A percentile compares a stretch with the other conserved stretches of the same genome.
Conservation (phyloP, 2,797 vertebrate species). For the Sciurus vulgaris region DNA sequence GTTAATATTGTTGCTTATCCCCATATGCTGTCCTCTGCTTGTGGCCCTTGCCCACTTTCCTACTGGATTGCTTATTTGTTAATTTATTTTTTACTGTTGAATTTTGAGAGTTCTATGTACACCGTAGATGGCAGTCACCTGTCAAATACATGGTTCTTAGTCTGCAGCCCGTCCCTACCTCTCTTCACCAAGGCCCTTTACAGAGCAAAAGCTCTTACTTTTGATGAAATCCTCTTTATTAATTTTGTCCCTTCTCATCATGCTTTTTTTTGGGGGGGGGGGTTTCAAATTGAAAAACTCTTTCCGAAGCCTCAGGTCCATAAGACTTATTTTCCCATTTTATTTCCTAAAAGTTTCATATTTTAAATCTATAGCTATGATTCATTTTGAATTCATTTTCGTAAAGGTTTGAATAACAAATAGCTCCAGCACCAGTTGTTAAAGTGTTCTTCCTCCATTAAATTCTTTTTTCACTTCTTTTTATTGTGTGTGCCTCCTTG, state of each 20-base stretch:
- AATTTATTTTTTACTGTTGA: background rate
- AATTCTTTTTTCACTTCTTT: background rate
- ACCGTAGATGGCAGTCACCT: background rate
- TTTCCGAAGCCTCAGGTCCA: background rate
- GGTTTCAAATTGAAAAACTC: background rate
- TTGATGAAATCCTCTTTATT: background rate
- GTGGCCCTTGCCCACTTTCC: background rate
- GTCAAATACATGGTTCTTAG: background rate
- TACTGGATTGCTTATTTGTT: background rate
- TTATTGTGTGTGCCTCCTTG: background rate
- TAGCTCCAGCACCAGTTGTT: background rate
- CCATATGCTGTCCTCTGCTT: background rate
- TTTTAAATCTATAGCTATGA: background rate
- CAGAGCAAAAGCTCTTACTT: background rate
- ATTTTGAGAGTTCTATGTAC: background rate
- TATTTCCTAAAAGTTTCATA: background rate
- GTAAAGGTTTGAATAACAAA: background rate
- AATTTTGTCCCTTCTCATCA: background rate
- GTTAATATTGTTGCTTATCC: background rate
- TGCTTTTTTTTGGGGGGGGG: background rate
- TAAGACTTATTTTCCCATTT: slow-evolving; percentile 1
- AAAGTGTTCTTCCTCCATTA: background rate
- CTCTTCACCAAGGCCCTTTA: background rate
- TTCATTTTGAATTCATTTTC: slow-evolving; percentile 32
- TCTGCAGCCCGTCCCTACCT: background rate